Percentiles rank a stretch among this genome's conserved stretches.
phyloP scores from a whole-genome alignment of 2,113 vertebrate species.

The Megaceryle maxima region DNA sequence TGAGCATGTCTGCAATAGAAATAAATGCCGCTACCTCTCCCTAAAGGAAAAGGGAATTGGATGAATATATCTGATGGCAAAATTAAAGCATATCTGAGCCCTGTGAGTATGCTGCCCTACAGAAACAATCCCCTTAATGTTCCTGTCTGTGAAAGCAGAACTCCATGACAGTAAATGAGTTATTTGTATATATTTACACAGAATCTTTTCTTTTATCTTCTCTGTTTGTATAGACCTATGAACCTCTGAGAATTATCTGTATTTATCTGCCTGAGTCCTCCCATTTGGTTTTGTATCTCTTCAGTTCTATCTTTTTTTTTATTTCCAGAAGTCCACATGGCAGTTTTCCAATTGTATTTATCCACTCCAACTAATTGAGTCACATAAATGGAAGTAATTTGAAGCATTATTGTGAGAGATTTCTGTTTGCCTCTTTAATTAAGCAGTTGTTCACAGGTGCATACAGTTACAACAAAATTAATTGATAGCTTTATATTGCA shows the following conservation, averaged over 20 bases:
- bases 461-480: conserved; percentile 84
- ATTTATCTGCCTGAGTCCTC: conserved; percentile 54
- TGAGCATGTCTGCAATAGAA: background rate
- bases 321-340: conserved; percentile 72
- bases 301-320: conserved; percentile 61
- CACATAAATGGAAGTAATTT: conserved; percentile 78
- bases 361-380: conserved; percentile 80
- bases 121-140: conserved; percentile 18
- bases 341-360: conserved; percentile 80
- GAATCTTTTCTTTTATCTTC: conserved; percentile 62
- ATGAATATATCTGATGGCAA: background rate
- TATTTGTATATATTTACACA: conserved; percentile 44
- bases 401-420: conserved; percentile 79
- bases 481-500: conserved; percentile 81
- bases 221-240: conserved; percentile 65
- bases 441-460: conserved; percentile 84
- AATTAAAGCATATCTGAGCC: conserved; percentile 19
- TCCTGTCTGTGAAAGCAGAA: conserved; percentile 42
- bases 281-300: conserved; percentile 63
- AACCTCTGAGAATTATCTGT: conserved; percentile 52
- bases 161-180: conserved; percentile 49
- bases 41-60: background rate
- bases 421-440: conserved; percentile 84
- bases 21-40: background rate
- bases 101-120: background rate